Evolutionary conservation across 2,888 invertebrate genomes (phyloP), one percentile per base, ranked within the genome.

Genomic region (Drosophila aldrichi): DNA sequence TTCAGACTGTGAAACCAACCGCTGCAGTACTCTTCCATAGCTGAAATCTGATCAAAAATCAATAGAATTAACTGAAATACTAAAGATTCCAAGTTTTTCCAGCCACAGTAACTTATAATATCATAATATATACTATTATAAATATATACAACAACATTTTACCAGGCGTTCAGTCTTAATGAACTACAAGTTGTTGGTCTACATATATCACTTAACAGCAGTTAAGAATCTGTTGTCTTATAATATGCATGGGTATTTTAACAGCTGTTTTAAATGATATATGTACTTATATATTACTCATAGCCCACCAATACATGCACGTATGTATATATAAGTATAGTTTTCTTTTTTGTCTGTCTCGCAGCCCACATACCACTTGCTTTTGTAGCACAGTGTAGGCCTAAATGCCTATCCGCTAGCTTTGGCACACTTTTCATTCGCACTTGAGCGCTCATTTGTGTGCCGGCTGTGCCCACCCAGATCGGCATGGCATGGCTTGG

Each of bases 401-500:
- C 83, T 79, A 70, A 61, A 70, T 59, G 18, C 9, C 60, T n/a
- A 12, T 43, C 38, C 18, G 6, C 54, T 20, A 32, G 60, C 75
- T 83, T 83, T 87, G 87, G 84, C 87, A 84, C 84, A 84, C 84
- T 84, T 84, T 84, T 77, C 48, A 67, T 54, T 57, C 51, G 71
- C 79, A 79, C 83, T 83, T 52, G 56, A 85, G 70, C 52, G 65
- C 52, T 60, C 44, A 59, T 57, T 67, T 44, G 41, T 52, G 48
- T 20, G 73, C 32, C 48, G 69, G 29, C 59, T 48, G 54, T 75
- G 82, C 85, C 79, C 87, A 84, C 84, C 87, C 87, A 84, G 82
- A 49, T 55, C 69, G 65, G 40, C 38, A 22, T 55, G 22, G 58
- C 36, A 36, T 29, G 65, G 40, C 38, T 22, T 29, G 65, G 36